phyloP scores from a whole-genome alignment of 1,140 invertebrate species.

The Papilio xuthus region DNA sequence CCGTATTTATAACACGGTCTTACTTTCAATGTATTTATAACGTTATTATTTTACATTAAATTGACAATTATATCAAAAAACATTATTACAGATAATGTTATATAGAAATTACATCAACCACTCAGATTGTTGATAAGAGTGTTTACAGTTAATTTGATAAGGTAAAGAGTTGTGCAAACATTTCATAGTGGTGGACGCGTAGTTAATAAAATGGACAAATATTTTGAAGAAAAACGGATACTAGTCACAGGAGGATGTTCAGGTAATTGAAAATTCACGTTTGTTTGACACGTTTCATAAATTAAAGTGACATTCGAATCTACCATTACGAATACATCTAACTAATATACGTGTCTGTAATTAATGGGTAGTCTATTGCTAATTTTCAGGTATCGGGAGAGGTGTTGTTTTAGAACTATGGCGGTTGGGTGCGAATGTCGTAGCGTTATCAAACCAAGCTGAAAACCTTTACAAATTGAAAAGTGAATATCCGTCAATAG shows the following conservation, averaged over 20 bases:
- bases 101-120: neutral
- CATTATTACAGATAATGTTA: neutral
- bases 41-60: neutral
- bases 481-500: constrained; percentile 83
- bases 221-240: constrained; percentile 69
- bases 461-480: constrained; percentile 85
- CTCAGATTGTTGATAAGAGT: constrained; percentile 12
- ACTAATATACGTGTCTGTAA: neutral
- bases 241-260: constrained; percentile 72
- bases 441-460: constrained; percentile 87
- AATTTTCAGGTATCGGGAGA: constrained; percentile 87
- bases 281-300: neutral
- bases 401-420: constrained; percentile 85
- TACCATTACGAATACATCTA: neutral
- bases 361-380: neutral
- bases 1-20: too few relatives aligned
- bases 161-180: neutral
- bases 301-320: neutral
- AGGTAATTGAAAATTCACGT: constrained; percentile 53
- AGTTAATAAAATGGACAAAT: constrained; percentile 59
- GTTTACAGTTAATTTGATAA: constrained; percentile 30
- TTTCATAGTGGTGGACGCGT: neutral
- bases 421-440: constrained; percentile 85
- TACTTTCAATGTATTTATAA: neutral
- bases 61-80: constrained; percentile 3